Evolutionary conservation across 2,888 invertebrate species (phyloP).

Genomic region (Lymantria dispar): DNA sequence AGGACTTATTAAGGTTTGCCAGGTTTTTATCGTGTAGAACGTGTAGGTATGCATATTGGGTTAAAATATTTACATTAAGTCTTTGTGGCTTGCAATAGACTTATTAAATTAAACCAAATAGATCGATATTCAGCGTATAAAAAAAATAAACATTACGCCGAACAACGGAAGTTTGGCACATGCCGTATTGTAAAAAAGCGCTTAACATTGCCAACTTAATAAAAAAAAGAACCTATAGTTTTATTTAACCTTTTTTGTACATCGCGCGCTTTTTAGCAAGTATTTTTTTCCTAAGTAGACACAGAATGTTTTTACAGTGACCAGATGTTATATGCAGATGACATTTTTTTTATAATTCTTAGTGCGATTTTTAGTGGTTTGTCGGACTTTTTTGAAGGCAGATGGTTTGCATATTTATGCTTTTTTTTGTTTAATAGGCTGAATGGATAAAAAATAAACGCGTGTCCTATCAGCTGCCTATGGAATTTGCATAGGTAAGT

Average conservation of each 20-base stretch:
- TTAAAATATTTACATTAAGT: too few species aligned
- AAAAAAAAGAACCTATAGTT: constrained; percentile 47
- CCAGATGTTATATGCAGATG: constrained; percentile 81
- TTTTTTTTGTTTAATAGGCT: constrained; percentile 41
- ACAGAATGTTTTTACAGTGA: constrained; percentile 62
- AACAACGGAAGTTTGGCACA: constrained; percentile 68
- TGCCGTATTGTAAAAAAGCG: constrained; percentile 58
- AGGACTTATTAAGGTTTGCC: too few species aligned
- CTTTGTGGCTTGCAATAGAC: too few species aligned
- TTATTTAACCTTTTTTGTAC: constrained; percentile 51
- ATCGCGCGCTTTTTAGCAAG: constrained; percentile 65
- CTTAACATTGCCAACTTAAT: constrained; percentile 40
- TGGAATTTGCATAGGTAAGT: constrained; percentile 29
- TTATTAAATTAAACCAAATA: too few species aligned
- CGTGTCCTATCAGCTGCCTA: constrained; percentile 36
- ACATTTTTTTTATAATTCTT: constrained; percentile 64
- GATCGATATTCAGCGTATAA: not conserved
- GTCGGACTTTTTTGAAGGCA: constrained; percentile 67
- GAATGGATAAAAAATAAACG: constrained; percentile 32
- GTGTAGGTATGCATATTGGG: too few species aligned
- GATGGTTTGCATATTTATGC: constrained; percentile 65
- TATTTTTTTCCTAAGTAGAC: constrained; percentile 57
- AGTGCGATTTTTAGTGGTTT: constrained; percentile 77
- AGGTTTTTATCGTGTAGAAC: too few species aligned
- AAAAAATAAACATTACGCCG: constrained; percentile 26